Conservation (phyloP, 2,888 invertebrate species). For the Xestia sexstrigata region DNA sequence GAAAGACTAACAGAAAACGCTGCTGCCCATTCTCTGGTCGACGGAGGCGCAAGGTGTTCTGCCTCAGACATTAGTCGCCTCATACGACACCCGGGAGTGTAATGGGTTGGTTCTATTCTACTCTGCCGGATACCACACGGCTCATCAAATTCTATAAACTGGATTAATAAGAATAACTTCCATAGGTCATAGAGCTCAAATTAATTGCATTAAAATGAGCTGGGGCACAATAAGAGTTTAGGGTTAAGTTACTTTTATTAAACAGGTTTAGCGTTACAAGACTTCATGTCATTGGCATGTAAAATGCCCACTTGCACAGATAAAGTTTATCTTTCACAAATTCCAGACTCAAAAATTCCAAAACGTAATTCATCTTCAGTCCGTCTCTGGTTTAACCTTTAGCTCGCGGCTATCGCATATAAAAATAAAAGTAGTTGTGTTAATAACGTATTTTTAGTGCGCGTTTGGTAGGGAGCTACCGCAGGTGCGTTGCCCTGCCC, state of each 20-base stretch:
- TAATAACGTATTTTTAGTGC: conserved; percentile 88
- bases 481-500: conserved; percentile 80
- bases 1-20: too few species aligned
- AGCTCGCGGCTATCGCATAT: conserved; percentile 88
- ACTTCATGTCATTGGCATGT: background rate
- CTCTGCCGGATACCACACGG: too few species aligned
- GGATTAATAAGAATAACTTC: conserved; percentile 3
- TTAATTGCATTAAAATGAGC: background rate
- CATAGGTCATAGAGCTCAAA: conserved; percentile 34
- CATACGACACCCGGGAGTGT: too few species aligned
- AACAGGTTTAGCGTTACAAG: too few species aligned
- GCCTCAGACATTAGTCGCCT: too few species aligned
- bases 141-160: conserved; percentile 22
- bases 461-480: conserved; percentile 82
- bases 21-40: too few species aligned
- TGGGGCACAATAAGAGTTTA: background rate
- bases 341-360: conserved; percentile 29
- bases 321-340: background rate
- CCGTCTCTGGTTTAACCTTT: conserved; percentile 87
- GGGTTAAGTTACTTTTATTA: background rate
- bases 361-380: conserved; percentile 55
- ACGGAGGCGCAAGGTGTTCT: too few species aligned
- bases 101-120: too few species aligned
- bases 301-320: background rate
- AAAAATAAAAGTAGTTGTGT: conserved; percentile 89